Percentiles rank a stretch among this genome's conserved stretches.
These are phyloP conservation scores for Tychaedon coryphoeus DNA, from an alignment of 2,113 vertebrate species.

Conservation along the genomic window DNA sequence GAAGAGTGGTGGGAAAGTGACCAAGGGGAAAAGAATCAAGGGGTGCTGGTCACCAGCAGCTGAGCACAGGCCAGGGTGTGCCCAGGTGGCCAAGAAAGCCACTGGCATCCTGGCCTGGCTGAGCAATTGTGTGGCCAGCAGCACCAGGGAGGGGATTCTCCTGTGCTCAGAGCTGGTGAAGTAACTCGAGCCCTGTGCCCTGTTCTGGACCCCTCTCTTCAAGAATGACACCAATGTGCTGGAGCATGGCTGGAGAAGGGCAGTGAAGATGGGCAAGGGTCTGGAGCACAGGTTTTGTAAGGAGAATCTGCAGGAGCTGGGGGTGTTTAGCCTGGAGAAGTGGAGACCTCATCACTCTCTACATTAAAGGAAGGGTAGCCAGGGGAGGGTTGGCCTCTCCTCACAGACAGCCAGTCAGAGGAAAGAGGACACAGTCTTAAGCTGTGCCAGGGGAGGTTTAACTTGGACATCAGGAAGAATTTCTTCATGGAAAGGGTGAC, in stretches of 20 bases:
- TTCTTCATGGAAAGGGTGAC: not conserved
- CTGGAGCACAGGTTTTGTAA: not conserved
- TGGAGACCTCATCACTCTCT: not conserved
- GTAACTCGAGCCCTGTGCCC: not conserved
- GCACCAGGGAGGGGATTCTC: not conserved
- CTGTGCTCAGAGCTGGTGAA: not conserved
- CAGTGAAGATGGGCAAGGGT: not conserved
- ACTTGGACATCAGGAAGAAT: not conserved
- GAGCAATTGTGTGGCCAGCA: not conserved
- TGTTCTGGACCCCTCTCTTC: not conserved
- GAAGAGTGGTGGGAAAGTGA: not conserved
- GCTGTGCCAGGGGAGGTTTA: not conserved
- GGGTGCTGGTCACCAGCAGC: not conserved
- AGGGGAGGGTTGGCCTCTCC: not conserved
- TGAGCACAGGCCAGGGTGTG: not conserved
- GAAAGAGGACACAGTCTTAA: not conserved
- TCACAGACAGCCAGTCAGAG: not conserved
- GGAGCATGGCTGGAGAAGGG: not conserved
- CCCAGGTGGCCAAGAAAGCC: not conserved
- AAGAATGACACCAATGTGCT: not conserved
- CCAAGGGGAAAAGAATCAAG: not conserved
- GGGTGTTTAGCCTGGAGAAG: not conserved
- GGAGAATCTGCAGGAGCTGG: not conserved
- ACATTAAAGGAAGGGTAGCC: not conserved
- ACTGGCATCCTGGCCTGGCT: not conserved